These are phyloP conservation scores for Agonopterix subpropinquella DNA, from an alignment of 2,888 invertebrate species.

Conservation along the genomic window DNA sequence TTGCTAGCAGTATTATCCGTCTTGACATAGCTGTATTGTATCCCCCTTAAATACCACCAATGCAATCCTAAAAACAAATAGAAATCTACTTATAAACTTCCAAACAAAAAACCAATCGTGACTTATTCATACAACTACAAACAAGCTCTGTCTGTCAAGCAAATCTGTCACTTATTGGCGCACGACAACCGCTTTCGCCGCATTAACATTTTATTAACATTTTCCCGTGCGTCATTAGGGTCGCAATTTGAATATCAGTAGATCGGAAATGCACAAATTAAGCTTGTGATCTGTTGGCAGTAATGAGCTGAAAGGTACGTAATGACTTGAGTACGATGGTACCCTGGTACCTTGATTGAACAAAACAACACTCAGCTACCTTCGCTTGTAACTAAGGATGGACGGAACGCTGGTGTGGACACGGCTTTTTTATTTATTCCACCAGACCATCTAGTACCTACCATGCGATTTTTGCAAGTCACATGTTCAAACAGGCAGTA, in stretches of 20 bases:
- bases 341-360: constrained; percentile 25
- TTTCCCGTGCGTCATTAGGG: constrained; percentile 70
- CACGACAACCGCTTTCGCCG: constrained; percentile 58
- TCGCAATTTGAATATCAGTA: constrained; percentile 72
- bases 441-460: no score
- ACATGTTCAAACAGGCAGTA: no score
- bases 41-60: no score
- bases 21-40: no score
- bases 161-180: constrained; percentile 72
- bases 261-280: constrained; percentile 76
- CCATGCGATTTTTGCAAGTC: no score
- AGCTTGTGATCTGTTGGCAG: constrained; percentile 70
- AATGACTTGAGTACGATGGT: constrained; percentile 41
- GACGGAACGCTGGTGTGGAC: constrained; percentile 24
- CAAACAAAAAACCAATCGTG: constrained; percentile 66
- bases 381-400: constrained; percentile 48
- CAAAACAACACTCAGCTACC: constrained; percentile 70
- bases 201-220: constrained; percentile 76
- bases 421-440: constrained; percentile 19
- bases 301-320: constrained; percentile 67
- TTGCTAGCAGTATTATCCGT: no score
- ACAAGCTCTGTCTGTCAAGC: constrained; percentile 68
- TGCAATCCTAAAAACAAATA: constrained; percentile 4
- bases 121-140: constrained; percentile 68
- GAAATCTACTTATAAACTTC: constrained; percentile 8